A percentile compares a stretch with the other conserved stretches of the same genome.
Conservation (phyloP, 2,113 vertebrate species). For the Poeciliopsis occidentalis region DNA sequence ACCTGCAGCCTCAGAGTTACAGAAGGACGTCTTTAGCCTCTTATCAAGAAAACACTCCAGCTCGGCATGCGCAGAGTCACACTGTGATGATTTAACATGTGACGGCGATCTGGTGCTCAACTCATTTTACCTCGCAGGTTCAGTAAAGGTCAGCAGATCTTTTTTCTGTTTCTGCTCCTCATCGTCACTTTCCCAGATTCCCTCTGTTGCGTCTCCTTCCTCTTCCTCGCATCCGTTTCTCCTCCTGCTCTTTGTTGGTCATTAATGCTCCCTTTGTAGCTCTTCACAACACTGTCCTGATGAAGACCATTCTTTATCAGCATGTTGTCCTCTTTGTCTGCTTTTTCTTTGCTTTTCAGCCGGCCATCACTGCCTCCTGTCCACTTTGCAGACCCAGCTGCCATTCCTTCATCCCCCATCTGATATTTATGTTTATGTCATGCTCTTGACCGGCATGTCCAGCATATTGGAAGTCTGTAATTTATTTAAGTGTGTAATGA, state of each 20-base stretch:
- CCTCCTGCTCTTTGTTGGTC: constrained; percentile 17
- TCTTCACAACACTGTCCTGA: neutral
- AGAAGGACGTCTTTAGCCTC: neutral
- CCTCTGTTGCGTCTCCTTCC: constrained; percentile 10
- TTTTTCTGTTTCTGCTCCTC: constrained; percentile 18
- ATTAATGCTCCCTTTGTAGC: constrained; percentile 50
- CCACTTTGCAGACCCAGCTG: constrained; percentile 41
- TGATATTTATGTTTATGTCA: neutral
- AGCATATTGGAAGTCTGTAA: neutral
- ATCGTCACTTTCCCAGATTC: constrained; percentile 15
- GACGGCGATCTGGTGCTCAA: constrained; percentile 55
- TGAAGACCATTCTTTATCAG: constrained; percentile 56
- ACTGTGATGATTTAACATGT: constrained; percentile 50
- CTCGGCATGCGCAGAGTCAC: constrained; percentile 17
- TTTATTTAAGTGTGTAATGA: neutral
- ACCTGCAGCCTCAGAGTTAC: neutral
- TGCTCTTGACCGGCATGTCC: neutral
- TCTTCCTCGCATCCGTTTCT: constrained; percentile 7
- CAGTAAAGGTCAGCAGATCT: constrained; percentile 57
- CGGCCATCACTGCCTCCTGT: constrained; percentile 40
- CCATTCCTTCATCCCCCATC: constrained; percentile 19
- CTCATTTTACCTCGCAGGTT: constrained; percentile 63
- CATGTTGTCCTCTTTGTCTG: constrained; percentile 48
- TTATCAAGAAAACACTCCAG: constrained; percentile 3
- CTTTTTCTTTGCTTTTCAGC: constrained; percentile 20